Conservation (phyloP, 2,113 vertebrate genomes). For the Xiphorhynchus elegans region DNA sequence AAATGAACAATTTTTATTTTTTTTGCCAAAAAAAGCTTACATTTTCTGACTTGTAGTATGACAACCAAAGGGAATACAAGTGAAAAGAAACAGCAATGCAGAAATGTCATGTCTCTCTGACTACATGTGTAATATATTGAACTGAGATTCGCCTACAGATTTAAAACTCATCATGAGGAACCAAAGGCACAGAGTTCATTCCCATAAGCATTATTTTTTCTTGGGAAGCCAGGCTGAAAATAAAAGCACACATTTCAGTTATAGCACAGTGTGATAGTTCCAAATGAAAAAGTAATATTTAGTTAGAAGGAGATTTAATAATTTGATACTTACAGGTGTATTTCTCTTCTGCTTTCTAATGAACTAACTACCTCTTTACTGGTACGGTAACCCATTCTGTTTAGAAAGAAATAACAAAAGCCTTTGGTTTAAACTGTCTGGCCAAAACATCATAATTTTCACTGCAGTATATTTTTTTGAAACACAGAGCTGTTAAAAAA, state of each 20-base stretch:
- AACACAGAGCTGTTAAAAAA: not conserved
- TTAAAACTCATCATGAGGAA: not conserved
- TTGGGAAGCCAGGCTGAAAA: not conserved
- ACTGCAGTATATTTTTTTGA: not conserved
- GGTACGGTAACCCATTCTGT: not conserved
- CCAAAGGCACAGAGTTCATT: not conserved
- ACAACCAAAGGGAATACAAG: not conserved
- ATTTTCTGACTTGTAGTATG: not conserved
- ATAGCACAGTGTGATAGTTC: not conserved
- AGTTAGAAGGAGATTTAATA: not conserved
- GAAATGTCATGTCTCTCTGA: not conserved
- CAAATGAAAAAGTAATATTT: not conserved
- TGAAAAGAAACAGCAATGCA: not conserved
- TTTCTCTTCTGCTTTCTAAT: not conserved
- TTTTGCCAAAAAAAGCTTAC: accelerated
- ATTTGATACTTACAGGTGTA: not conserved
- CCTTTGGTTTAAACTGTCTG: not conserved
- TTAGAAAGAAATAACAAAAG: not conserved
- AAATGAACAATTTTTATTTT: accelerated
- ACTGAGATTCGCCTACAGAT: not conserved
- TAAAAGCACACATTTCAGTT: not conserved
- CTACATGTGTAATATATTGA: not conserved
- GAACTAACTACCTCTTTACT: not conserved
- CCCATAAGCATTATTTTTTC: not conserved
- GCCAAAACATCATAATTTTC: not conserved